Evolutionary conservation across 2,888 invertebrate species (phyloP).

Genomic region (Ophraella communa): DNA sequence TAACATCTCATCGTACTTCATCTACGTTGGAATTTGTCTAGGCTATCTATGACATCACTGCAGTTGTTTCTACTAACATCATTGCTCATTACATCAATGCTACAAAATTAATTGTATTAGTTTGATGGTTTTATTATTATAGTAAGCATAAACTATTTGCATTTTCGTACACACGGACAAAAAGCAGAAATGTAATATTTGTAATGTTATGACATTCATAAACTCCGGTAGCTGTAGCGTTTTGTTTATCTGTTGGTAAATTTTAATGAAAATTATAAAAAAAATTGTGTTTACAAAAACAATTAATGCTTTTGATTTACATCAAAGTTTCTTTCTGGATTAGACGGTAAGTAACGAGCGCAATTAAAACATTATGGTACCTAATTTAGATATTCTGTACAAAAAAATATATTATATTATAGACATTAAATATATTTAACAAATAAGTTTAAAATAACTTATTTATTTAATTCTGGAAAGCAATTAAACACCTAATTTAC

Average conservation of each 20-base stretch:
- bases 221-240: background rate
- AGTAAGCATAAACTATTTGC: background rate
- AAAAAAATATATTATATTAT: too few relatives aligned
- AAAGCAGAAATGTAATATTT: background rate
- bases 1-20: constrained; percentile 46
- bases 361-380: too few relatives aligned
- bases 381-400: too few relatives aligned
- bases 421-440: too few relatives aligned
- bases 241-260: background rate
- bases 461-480: too few relatives aligned
- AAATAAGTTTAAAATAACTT: too few relatives aligned
- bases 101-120: background rate
- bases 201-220: background rate
- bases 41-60: constrained; percentile 25
- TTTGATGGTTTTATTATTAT: background rate
- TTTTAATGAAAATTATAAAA: background rate
- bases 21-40: constrained; percentile 31
- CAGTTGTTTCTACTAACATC: constrained; percentile 18
- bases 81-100: constrained; percentile 1
- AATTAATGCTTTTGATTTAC: background rate
- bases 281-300: background rate
- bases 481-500: too few relatives aligned
- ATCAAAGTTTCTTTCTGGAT: too few relatives aligned
- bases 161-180: background rate
- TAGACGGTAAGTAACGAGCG: background rate